These are phyloP conservation scores for Cylas formicarius DNA, from an alignment of 1,140 invertebrate genomes.

Conservation along the genomic window DNA sequence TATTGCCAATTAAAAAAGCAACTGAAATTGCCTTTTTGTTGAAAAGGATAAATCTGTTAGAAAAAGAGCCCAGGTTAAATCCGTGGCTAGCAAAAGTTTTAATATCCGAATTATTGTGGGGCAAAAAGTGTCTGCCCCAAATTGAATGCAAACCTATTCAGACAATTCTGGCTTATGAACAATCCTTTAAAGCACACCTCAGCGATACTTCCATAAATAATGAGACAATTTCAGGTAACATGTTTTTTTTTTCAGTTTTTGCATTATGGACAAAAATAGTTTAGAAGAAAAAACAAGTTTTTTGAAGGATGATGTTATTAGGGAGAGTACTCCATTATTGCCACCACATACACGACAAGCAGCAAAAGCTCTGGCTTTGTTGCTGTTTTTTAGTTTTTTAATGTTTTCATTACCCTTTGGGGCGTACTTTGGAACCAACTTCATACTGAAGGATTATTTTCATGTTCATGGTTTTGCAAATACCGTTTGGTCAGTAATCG, in stretches of 20 bases:
- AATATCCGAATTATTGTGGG: constrained; percentile 76
- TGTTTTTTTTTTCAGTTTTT: constrained; percentile 26
- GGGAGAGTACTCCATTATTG: constrained; percentile 38
- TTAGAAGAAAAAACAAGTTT: background rate
- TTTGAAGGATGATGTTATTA: constrained; percentile 7
- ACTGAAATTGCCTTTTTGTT: constrained; percentile 58
- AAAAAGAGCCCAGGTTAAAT: constrained; percentile 61
- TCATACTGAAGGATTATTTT: constrained; percentile 55
- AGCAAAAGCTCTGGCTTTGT: constrained; percentile 50
- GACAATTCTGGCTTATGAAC: constrained; percentile 60
- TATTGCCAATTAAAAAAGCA: constrained; percentile 61
- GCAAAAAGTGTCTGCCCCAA: constrained; percentile 56
- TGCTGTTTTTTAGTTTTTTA: constrained; percentile 69
- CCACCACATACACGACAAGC: constrained; percentile 44
- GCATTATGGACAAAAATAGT: constrained; percentile 18
- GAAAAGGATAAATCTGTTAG: constrained; percentile 52
- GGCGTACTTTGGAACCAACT: constrained; percentile 61
- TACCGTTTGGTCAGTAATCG: constrained; percentile 65
- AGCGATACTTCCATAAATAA: constrained; percentile 23
- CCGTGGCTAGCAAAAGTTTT: constrained; percentile 64
- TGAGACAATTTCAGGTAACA: constrained; percentile 26
- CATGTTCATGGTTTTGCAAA: constrained; percentile 52
- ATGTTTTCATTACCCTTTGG: constrained; percentile 78
- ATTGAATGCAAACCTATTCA: constrained; percentile 60
- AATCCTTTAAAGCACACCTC: constrained; percentile 44